Percentiles rank a stretch among this genome's conserved stretches.
Conservation (phyloP, 2,113 vertebrate species). For the Patagioenas fasciata region DNA sequence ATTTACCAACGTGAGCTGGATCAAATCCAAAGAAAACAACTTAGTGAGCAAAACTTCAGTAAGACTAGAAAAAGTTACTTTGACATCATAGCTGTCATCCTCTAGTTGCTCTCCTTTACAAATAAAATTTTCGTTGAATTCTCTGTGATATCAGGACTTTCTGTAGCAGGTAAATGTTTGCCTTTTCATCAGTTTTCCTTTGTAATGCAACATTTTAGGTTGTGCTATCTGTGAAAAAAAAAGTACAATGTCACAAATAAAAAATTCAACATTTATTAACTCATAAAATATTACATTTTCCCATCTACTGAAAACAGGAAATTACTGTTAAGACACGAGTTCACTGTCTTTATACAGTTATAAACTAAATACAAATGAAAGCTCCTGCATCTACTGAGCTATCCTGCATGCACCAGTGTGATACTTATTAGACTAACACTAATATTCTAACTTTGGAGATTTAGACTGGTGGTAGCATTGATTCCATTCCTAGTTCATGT, state of each 20-base stretch:
- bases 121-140: not conserved
- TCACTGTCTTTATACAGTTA: not conserved
- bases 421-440: not conserved
- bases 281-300: not conserved
- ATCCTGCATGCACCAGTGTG: not conserved
- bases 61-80: not conserved
- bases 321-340: not conserved
- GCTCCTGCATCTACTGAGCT: fast-evolving
- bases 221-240: not conserved
- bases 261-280: not conserved
- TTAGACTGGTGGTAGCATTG: not conserved
- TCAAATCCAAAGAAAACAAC: not conserved
- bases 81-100: not conserved
- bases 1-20: not conserved
- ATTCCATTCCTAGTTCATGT: not conserved
- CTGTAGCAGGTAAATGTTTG: not conserved
- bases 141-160: not conserved
- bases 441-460: not conserved
- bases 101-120: not conserved
- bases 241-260: not conserved
- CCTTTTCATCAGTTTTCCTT: not conserved
- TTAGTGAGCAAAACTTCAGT: not conserved
- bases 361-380: not conserved
- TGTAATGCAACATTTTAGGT: not conserved
- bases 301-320: not conserved